Base-by-base conservation (phyloP, 2,113 vertebrate species). In the Nothocercus julius region DNA sequence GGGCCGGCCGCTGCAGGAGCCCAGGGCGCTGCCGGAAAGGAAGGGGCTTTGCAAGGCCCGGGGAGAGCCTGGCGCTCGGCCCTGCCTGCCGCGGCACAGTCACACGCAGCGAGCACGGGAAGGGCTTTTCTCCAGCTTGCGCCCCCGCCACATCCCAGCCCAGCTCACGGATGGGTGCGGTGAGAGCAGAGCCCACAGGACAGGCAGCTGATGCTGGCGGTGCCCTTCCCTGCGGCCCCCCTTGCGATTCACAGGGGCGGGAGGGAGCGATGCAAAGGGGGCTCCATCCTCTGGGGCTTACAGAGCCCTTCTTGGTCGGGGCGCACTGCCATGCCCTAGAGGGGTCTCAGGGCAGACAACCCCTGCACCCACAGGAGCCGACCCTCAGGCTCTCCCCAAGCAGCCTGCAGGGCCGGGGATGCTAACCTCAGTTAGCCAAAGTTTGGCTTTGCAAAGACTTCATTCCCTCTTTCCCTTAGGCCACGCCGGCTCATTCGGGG, bases 21-120 rank as follows among this genome's bases (percentile, higher is more conserved):
- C 49, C 32, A 0, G 2, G 3, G 40, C 19, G 5, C 24, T 0
- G 2, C 67, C 42, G 45, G 72, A 63, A 13, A 38, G 51, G 19
- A 51, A 14, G n/a, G 62, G 67, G 70, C 32, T 82, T 54, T 0
- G 6, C 0, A 8, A n/a, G n/a, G 2, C 2, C 27, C 47, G 34
- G 56, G 44, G 6, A 4, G 40, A 66, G 80, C 12, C 0, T 1
- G 34, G 28, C 34, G 32, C 1, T 0, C 40, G 58, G 75, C 6
- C 15, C 22, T 0, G 0, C 14, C 28, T 27, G 53, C 53, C 30
- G 54, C 15, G 16, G 54, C 54, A 56, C 54, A 16, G 54, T 9
- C 54, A 30, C 27, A 36, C 36, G 36, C 36, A 36, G 36, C n/a
- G 36, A 8, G 14, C 54, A 66, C 17, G 36, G 25, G 24, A 13